Evolutionary conservation across 2,888 invertebrate species (phyloP), one percentile per base, ranked within the genome.

Genomic region (Drosophila imparisetae): DNA sequence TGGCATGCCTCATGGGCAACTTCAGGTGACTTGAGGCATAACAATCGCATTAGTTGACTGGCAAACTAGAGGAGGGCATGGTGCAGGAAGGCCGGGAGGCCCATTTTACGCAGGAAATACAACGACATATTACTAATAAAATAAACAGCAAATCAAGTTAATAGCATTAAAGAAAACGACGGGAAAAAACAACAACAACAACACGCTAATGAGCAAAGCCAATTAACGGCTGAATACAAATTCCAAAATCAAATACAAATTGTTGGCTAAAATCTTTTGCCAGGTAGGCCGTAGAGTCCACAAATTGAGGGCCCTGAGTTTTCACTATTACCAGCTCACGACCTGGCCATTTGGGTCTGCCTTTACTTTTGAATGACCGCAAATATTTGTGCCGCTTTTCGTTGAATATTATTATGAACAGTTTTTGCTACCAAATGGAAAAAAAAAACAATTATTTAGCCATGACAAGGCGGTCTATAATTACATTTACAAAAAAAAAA

Each of bases 121-220:
- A 86, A 69, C 70, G 73, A 83, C 77, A 72, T 66, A 86, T 85
- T 89, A 86, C 84, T 89, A 89, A 85, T 89, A 90, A 89, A 85
- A 86, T 89, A 86, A 90, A 90, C 84, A 83, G 84, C 87, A 85
- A 85, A 85, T 90, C 86, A 85, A 86, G 81, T 90, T 85, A 85
- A 85, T 90, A 86, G 90, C 85, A 90, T 85, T 85, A 85, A 89
- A 83, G 50, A 81, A 71, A 80, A 29, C 38, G 69, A 42, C 40
- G 18, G 34, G 7, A 34, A 18, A 40, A 59, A n/a, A n/a, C n/a
- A n/a, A 48, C 60, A 68, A 80, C 71, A 38, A 21, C 7, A 38
- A 68, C 81, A 55, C 87, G 87, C 90, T 90, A 85, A 85, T 90
- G 87, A 90, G 89, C 87, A 90, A 90, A 85, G 78, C 85, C 90